These are phyloP conservation scores for Cephus pygmeus DNA, from an alignment of 2,888 invertebrate genomes.

Conservation along the genomic window DNA sequence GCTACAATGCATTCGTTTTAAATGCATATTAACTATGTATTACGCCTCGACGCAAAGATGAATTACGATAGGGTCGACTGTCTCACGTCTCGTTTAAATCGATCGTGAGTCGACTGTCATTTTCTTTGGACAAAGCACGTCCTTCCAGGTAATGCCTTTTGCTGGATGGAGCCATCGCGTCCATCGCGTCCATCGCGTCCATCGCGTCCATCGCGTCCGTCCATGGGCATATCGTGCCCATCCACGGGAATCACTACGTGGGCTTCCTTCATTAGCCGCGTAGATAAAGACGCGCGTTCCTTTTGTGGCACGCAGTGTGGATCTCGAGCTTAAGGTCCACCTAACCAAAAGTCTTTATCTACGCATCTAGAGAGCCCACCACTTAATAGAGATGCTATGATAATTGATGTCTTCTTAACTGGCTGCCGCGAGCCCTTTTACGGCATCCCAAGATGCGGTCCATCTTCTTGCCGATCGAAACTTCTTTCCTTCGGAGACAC, in stretches of 20 bases:
- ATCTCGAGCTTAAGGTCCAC: not conserved
- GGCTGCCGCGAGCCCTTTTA: constrained; percentile 3
- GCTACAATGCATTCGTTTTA: not conserved
- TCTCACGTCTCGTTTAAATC: not conserved
- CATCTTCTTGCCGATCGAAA: constrained; percentile 7
- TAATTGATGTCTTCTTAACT: constrained; percentile 35
- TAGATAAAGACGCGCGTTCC: not conserved
- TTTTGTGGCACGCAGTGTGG: not conserved
- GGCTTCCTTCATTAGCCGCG: constrained; percentile 3
- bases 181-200: too few species aligned
- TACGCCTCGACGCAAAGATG: not conserved
- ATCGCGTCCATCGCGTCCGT: too few species aligned
- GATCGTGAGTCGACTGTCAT: not conserved
- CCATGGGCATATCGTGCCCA: not conserved
- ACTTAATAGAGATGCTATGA: constrained; percentile 46
- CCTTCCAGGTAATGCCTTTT: not conserved
- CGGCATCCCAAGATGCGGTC: not conserved
- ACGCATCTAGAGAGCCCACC: constrained; percentile 32
- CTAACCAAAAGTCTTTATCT: constrained; percentile 34
- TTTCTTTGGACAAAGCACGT: not conserved
- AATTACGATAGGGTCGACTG: not conserved
- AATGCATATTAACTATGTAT: not conserved
- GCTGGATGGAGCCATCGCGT: not conserved
- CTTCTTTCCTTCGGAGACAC: constrained; percentile 10
- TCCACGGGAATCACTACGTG: not conserved